Percentiles rank a stretch among this genome's conserved stretches.
These are phyloP conservation scores for Carcina quercana DNA, from an alignment of 2,888 invertebrate species.

Conservation along the genomic window DNA sequence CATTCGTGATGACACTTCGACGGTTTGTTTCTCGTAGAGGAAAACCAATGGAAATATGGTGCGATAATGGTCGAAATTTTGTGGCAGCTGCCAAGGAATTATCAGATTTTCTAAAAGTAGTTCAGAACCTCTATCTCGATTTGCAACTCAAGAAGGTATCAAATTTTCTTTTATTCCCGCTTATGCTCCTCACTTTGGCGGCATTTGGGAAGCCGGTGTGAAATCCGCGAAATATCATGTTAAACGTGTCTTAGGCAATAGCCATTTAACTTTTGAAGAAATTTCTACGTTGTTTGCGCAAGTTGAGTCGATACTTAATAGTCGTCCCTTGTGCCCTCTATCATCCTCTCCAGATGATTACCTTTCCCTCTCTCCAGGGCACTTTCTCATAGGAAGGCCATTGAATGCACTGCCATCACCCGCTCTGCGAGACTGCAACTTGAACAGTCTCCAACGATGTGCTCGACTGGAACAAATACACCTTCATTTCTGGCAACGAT, in stretches of 20 bases:
- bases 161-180: conserved; percentile 20
- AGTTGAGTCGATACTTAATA: conserved; percentile 15
- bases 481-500: conserved; percentile 19
- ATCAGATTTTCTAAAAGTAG: conserved; percentile 15
- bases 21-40: conserved; percentile 26
- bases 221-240: conserved; percentile 17
- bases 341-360: conserved; percentile 11
- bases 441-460: conserved; percentile 5
- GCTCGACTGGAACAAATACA: conserved; percentile 14
- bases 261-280: conserved; percentile 14
- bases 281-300: conserved; percentile 12
- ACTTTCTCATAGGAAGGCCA: conserved; percentile 15
- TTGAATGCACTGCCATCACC: conserved; percentile 4
- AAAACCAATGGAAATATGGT: conserved; percentile 23
- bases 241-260: conserved; percentile 10
- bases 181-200: conserved; percentile 22
- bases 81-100: conserved; percentile 22
- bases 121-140: conserved; percentile 12
- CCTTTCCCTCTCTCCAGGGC: conserved; percentile 13
- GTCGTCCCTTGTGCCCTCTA: conserved; percentile 12
- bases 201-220: conserved; percentile 17
- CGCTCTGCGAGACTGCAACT: neutral
- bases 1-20: conserved; percentile 20
- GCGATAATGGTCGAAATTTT: conserved; percentile 26
- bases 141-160: conserved; percentile 19